phyloP scores from a whole-genome alignment of 2,113 vertebrate species.

The Cephalopholis sonnerati region DNA sequence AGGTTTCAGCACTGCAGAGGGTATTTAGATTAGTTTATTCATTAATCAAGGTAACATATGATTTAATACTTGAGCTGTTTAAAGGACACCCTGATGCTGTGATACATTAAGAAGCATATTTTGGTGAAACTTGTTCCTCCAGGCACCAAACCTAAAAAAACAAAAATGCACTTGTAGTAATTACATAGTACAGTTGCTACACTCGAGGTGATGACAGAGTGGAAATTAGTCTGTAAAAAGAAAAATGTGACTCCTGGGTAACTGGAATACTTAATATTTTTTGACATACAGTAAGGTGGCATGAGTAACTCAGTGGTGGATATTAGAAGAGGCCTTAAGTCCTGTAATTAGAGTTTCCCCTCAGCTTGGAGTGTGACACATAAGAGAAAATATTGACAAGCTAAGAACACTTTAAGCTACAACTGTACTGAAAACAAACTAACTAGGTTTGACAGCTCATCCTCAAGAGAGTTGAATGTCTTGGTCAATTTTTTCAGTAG shows the following conservation, averaged over 20 bases:
- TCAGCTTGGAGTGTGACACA: neutral
- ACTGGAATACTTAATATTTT: neutral
- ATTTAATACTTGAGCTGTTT: neutral
- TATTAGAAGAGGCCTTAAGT: neutral
- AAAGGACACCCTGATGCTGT: neutral
- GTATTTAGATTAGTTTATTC: neutral
- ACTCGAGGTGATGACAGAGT: neutral
- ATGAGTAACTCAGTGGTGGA: neutral
- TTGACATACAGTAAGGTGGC: neutral
- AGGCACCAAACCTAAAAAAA: neutral
- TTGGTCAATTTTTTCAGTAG: neutral
- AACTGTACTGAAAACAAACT: neutral
- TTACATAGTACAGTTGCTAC: neutral
- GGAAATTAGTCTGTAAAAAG: neutral
- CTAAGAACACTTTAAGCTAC: neutral
- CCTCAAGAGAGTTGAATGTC: neutral
- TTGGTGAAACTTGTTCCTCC: neutral
- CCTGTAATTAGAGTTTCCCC: neutral
- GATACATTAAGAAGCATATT: neutral
- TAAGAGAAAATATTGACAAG: neutral
- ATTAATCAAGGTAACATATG: neutral
- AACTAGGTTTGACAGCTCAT: neutral
- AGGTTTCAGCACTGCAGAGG: neutral
- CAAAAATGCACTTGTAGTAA: neutral
- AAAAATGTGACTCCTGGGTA: neutral